Evolutionary conservation across 2,888 invertebrate genomes (phyloP).

Genomic region (Drosophila recens): DNA sequence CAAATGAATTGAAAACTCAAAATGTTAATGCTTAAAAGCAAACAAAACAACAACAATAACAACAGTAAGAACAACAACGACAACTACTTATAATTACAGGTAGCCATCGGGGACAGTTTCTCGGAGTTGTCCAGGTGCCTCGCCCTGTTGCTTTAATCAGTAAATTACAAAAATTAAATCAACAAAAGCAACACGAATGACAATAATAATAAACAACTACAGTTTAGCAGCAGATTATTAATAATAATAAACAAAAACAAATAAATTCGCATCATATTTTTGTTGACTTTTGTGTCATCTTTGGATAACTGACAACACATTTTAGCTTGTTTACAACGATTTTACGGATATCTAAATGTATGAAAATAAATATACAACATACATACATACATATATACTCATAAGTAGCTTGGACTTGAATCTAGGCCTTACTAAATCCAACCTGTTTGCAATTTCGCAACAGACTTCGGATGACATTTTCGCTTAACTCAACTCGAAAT

Average conservation of each 20-base stretch:
- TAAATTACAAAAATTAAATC: constrained; percentile 64
- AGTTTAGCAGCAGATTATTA: constrained; percentile 32
- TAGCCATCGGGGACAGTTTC: constrained; percentile 43
- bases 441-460: constrained; percentile 31
- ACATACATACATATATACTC: not conserved
- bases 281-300: constrained; percentile 14
- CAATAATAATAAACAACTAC: constrained; percentile 43
- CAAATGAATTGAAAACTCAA: constrained; percentile 79
- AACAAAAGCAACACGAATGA: constrained; percentile 39
- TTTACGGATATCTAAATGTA: constrained; percentile 27
- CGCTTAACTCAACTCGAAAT: not conserved
- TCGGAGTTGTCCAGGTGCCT: constrained; percentile 39
- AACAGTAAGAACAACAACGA: constrained; percentile 26
- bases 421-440: constrained; percentile 30
- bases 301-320: constrained; percentile 18
- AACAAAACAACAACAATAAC: constrained; percentile 42
- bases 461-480: constrained; percentile 29
- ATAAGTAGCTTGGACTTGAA: constrained; percentile 44
- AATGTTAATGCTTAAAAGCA: constrained; percentile 67
- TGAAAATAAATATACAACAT: not conserved
- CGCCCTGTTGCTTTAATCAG: constrained; percentile 67
- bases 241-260: constrained; percentile 15
- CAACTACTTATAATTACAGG: constrained; percentile 47
- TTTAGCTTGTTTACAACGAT: constrained; percentile 18
- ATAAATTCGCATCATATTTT: constrained; percentile 10